Evolutionary conservation across 2,888 invertebrate genomes (phyloP).

Genomic region (Polydrusus tereticollis): DNA sequence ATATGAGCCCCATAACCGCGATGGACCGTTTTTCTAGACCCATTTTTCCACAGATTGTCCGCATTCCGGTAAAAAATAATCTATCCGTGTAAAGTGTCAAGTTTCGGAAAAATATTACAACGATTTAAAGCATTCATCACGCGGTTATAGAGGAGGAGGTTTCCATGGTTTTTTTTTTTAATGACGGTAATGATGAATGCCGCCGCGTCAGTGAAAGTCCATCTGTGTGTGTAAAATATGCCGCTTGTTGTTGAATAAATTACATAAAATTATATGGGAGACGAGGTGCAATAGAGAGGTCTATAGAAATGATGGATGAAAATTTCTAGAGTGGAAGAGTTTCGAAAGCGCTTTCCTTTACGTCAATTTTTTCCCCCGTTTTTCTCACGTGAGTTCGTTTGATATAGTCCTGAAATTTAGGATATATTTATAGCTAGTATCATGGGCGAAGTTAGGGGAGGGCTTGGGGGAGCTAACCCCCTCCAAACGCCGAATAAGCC

Average conservation of each 20-base stretch:
- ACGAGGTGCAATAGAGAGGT: not conserved
- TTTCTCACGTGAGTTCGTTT: too few species aligned
- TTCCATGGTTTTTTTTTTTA: conserved; percentile 30
- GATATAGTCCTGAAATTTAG: too few species aligned
- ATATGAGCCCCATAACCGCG: conserved; percentile 27
- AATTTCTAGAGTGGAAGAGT: not conserved
- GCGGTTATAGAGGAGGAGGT: conserved; percentile 39
- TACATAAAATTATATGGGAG: conserved; percentile 8
- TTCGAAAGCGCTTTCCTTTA: too few species aligned
- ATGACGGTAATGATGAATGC: conserved; percentile 37
- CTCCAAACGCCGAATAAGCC: too few species aligned
- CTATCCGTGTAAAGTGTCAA: conserved; percentile 43
- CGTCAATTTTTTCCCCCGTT: too few species aligned
- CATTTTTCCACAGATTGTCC: conserved; percentile 44
- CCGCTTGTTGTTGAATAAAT: conserved; percentile 36
- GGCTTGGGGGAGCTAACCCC: too few species aligned
- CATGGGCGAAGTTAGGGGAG: too few species aligned
- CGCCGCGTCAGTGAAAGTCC: conserved; percentile 21
- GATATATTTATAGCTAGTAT: too few species aligned
- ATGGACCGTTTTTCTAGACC: conserved; percentile 33
- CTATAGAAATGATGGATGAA: not conserved
- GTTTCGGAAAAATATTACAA: conserved; percentile 46
- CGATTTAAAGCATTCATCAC: conserved; percentile 47
- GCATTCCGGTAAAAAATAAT: conserved; percentile 43
- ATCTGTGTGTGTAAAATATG: conserved; percentile 32